Evolutionary conservation across 2,888 invertebrate species (phyloP).

Genomic region (Adelphocoris suturalis): DNA sequence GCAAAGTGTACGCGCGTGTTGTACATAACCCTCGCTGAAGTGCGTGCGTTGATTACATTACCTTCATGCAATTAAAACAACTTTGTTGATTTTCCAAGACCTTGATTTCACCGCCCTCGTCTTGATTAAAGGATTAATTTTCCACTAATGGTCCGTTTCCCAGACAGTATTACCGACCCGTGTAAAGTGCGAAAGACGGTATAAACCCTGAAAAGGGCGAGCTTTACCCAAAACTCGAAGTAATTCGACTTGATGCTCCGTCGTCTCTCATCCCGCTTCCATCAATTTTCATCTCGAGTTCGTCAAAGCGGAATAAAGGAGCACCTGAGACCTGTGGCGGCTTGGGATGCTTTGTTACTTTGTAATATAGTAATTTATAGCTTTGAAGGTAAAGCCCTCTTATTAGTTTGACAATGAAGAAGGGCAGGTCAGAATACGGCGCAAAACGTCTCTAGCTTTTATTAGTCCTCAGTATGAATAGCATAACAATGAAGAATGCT

Average conservation of each 20-base stretch:
- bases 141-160: neutral
- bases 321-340: constrained; percentile 1
- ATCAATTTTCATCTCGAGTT: constrained; percentile 39
- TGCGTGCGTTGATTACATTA: neutral
- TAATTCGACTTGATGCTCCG: constrained; percentile 13
- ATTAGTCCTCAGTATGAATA: too few relatives aligned
- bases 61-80: neutral
- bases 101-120: neutral
- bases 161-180: neutral
- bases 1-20: too few relatives aligned
- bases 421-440: neutral
- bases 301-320: constrained; percentile 16
- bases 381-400: neutral
- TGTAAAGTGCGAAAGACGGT: neutral
- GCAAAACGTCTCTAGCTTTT: too few relatives aligned
- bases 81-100: neutral
- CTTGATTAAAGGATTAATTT: constrained; percentile 36
- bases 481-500: too few relatives aligned
- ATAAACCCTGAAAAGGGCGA: constrained; percentile 13
- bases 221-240: constrained; percentile 27
- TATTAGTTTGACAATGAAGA: neutral
- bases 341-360: constrained; percentile 10
- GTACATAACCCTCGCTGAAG: too few relatives aligned
- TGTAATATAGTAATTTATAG: neutral
- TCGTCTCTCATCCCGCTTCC: neutral